Evolutionary conservation across 2,113 vertebrate genomes (phyloP), one percentile per base, ranked within the genome.

Genomic region (Monarcha castaneiventris): DNA sequence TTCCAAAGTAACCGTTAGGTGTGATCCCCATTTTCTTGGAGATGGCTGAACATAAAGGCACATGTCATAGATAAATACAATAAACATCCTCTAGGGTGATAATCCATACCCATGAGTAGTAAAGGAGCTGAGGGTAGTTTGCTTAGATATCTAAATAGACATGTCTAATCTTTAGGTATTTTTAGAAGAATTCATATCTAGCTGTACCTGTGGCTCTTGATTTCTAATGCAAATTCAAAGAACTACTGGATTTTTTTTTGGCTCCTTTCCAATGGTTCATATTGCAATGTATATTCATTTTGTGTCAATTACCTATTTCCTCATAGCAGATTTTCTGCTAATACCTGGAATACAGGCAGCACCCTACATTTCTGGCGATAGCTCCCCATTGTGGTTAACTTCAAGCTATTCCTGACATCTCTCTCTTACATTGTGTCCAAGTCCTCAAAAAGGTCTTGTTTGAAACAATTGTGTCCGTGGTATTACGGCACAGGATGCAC

Each of bases 1-100:
- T 59, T 59, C 39, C n/a, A 22, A 71, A 32, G 11, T 10, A 43
- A 33, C 9, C 0, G 0, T 43, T n/a, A 30, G 2, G 3, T 7
- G 2, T 43, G 14, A 26, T 30, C 19, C 19, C 35, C 32, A 23
- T 46, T 61, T 87, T n/a, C 46, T 12, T 44, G 25, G 35, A 55
- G 13, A 35, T 37, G 46, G 22, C 11, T 58, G 37, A 58, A 29
- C 16, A 37, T 54, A 23, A 69, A 84, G 29, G 12, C 27, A 12
- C 8, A 32, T 29, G 3, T 33, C 56, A 52, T 10, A 59, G 37
- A 37, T 29, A 56, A 68, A 43, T 15, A 29, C 43, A 75, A 41
- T 33, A 32, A 64, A 41, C 54, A 54, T 54, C 16, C 27, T 54
- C 15, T 41, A 58, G 54, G 43, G 16, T 63, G n/a, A 23, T 48